Percentiles rank a stretch among this genome's conserved stretches.
Conservation (phyloP, 2,797 vertebrate genomes). For the Dryobates pubescens region DNA sequence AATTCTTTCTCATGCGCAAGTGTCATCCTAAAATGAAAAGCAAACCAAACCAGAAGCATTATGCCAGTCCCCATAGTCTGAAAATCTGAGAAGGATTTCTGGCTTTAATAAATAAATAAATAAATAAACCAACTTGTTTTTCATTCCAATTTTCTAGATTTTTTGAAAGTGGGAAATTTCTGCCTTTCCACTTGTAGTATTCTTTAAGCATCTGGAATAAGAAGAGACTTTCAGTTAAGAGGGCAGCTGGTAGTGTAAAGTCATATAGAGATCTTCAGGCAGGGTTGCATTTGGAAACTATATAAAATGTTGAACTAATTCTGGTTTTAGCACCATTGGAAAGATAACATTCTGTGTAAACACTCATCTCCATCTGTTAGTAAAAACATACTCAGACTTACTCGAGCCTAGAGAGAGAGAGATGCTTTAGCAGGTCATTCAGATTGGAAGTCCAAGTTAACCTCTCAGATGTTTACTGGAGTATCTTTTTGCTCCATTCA, state of each 20-base stretch:
- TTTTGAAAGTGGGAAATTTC: background rate
- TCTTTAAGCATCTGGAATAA: background rate
- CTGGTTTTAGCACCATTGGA: background rate
- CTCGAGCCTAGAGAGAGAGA: no score
- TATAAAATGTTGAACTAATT: background rate
- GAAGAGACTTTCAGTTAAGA: background rate
- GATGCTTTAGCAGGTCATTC: no score
- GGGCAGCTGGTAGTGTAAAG: background rate
- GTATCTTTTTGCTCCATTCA: no score
- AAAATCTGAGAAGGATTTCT: background rate
- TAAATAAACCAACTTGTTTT: background rate
- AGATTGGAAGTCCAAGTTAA: no score
- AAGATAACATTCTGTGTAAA: no score
- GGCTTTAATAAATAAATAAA: background rate
- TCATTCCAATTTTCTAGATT: background rate
- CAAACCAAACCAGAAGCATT: background rate
- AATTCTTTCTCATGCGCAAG: background rate
- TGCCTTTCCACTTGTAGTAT: background rate
- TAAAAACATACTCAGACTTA: no score
- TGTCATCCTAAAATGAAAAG: background rate
- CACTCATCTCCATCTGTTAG: no score
- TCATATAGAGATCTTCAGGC: background rate
- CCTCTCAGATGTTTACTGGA: no score
- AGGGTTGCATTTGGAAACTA: background rate
- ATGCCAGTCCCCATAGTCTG: background rate